A percentile compares a stretch with the other conserved stretches of the same genome.
phyloP scores from a whole-genome alignment of 2,888 invertebrate genomes.

The Liposcelis brunnea region DNA sequence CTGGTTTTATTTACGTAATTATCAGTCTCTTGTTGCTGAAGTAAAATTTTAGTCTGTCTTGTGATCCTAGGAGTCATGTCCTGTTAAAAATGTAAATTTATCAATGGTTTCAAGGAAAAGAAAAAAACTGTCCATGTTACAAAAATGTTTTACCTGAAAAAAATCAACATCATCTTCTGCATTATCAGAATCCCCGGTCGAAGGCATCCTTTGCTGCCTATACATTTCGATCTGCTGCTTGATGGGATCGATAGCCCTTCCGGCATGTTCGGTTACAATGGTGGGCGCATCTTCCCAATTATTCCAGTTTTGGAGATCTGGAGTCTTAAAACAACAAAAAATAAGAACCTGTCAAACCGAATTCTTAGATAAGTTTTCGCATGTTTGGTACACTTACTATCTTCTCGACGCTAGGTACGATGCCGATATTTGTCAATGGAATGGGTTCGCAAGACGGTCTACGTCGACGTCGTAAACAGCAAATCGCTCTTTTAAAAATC shows the following conservation, averaged over 20 bases:
- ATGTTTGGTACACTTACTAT: too few species aligned
- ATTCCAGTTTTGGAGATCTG: constrained; percentile 14
- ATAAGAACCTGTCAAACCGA: neutral
- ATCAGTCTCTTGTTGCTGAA: neutral
- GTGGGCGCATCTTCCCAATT: constrained; percentile 13
- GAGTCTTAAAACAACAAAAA: neutral
- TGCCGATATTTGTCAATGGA: constrained; percentile 15
- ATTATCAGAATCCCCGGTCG: neutral
- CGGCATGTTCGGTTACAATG: neutral
- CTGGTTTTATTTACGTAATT: neutral
- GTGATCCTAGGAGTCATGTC: constrained; percentile 17
- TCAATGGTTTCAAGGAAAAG: neutral
- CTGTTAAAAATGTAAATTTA: constrained; percentile 10
- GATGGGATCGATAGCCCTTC: constrained; percentile 4
- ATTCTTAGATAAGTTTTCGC: too few species aligned
- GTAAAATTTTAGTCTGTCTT: constrained; percentile 15
- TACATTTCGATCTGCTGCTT: constrained; percentile 16
- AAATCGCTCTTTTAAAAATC: constrained; percentile 15
- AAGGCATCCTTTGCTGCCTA: constrained; percentile 11
- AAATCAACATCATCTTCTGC: constrained; percentile 12
- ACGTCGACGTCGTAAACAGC: constrained; percentile 16
- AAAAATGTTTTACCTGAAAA: constrained; percentile 12
- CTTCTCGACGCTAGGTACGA: neutral
- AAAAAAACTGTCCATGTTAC: neutral
- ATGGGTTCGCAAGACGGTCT: constrained; percentile 14